Evolutionary conservation across 2,113 vertebrate species (phyloP), one percentile per base, ranked within the genome.

Genomic region (Esox niger): DNA sequence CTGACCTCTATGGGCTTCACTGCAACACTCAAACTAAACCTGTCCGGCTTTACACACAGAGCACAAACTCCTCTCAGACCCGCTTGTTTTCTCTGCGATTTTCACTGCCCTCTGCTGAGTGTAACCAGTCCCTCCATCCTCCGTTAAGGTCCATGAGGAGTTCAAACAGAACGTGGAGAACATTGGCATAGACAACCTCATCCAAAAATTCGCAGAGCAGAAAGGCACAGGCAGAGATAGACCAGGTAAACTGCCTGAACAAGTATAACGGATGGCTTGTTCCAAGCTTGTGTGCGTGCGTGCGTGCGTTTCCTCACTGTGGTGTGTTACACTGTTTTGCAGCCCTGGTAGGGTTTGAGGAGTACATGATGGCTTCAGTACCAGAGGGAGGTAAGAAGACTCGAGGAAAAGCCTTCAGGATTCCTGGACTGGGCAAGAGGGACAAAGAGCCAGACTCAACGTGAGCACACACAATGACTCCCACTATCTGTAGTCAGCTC

Each of bases 101-200:
- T n/a, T 5, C 8, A 20, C 49, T 23, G 49, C 21, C 15, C 5
- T 54, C 15, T 23, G 10, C 23, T 4, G n/a, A 21, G 20, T 25
- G 23, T 25, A 54, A 21, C 6, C 2, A 54, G 21, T 25, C 25
- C 17, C 26, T 20, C 15, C 33, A 20, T 33, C 29, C 20, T 33
- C 29, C 64, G 49, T 56, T 9, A 68, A 98, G 96, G 97, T 99
- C 0, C 95, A 98, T 0, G 95, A 97, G 78, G 97, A 99, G 15
- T 98, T 98, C 80, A 97, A 98, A 82, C 97, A 99, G 78, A 98
- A 98, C 9, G 93, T 97, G 79, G 95, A 98, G 77, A 98, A 99
- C 78, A 94, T 96, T 1, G 93, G 92, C 23, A 92, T 95, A 2
- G 93, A 95, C 29, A 92, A 89, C 74, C 91, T 99, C 71, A 84